Percentiles rank a stretch among this genome's conserved stretches.
phyloP scores from a whole-genome alignment of 23 tunicate genomes.

The Trididemnum nubilum region DNA sequence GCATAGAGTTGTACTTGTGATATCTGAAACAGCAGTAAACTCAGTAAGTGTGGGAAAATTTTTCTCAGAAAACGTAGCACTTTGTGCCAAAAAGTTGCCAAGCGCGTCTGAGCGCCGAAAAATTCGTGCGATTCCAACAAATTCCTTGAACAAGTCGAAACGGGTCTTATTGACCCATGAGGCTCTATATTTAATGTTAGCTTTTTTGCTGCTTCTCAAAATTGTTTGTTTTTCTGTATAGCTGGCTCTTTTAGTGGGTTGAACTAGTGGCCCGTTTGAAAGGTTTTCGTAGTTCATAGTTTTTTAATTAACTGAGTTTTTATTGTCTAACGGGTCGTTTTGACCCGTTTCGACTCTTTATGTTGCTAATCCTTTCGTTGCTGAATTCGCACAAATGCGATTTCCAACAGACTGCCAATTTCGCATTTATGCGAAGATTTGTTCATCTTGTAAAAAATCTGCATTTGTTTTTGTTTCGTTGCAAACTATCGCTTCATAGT shows the following conservation, averaged over 20 bases:
- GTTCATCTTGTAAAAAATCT: no score
- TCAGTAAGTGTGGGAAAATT: no score
- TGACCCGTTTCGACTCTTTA: constrained; percentile 10
- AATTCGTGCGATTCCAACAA: no score
- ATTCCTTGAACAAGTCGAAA: constrained; percentile 3
- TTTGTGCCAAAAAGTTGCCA: no score
- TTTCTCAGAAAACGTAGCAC: no score
- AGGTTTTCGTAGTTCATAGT: neutral
- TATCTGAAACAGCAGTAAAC: no score
- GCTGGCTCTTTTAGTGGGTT: constrained; percentile 6
- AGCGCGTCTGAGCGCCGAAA: no score
- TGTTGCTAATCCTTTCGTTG: no score
- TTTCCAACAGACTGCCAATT: no score
- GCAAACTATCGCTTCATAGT: neutral
- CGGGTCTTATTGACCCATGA: constrained; percentile 11
- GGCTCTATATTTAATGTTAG: neutral
- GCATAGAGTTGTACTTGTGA: no score
- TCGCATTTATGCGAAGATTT: no score
- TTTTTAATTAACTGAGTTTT: neutral
- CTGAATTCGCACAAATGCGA: no score
- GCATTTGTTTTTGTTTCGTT: neutral
- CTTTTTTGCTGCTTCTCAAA: neutral
- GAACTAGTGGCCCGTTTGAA: neutral
- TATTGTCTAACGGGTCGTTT: neutral
- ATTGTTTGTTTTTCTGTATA: neutral